A percentile compares a stretch with the other conserved stretches of the same genome.
These are phyloP conservation scores for Heliconius congener DNA, from an alignment of 1,140 invertebrate species.

Conservation along the genomic window DNA sequence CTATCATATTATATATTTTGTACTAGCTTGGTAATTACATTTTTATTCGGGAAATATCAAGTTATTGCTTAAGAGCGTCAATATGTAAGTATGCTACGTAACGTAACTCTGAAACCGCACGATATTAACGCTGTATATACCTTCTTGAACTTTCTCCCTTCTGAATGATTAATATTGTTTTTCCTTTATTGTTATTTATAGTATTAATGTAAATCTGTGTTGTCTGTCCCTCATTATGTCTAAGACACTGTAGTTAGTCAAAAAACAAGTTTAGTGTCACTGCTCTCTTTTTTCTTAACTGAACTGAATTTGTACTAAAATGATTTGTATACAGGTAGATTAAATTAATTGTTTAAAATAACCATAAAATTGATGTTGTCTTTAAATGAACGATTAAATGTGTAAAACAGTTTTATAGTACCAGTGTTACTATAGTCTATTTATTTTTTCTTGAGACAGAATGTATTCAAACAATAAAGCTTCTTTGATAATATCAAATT, in stretches of 20 bases:
- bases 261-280: not conserved
- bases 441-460: too few species aligned
- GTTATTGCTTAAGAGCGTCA: not conserved
- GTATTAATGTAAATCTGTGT: not conserved
- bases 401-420: too few species aligned
- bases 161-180: conserved; percentile 18
- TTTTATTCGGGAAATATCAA: too few species aligned
- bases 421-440: too few species aligned
- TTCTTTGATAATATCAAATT: too few species aligned
- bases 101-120: conserved; percentile 12
- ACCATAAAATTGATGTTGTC: too few species aligned
- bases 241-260: not conserved
- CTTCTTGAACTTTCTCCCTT: conserved; percentile 3
- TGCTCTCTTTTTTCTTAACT: not conserved
- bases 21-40: too few species aligned
- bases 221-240: not conserved
- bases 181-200: not conserved
- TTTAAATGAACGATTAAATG: too few species aligned
- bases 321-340: too few species aligned
- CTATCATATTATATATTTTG: too few species aligned
- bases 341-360: too few species aligned
- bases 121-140: not conserved
- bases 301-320: not conserved
- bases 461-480: too few species aligned
- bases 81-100: conserved; percentile 7